A percentile compares a stretch with the other conserved stretches of the same genome.
Evolutionary conservation across 1,140 invertebrate genomes (phyloP).

Genomic region (Spodoptera litura): DNA sequence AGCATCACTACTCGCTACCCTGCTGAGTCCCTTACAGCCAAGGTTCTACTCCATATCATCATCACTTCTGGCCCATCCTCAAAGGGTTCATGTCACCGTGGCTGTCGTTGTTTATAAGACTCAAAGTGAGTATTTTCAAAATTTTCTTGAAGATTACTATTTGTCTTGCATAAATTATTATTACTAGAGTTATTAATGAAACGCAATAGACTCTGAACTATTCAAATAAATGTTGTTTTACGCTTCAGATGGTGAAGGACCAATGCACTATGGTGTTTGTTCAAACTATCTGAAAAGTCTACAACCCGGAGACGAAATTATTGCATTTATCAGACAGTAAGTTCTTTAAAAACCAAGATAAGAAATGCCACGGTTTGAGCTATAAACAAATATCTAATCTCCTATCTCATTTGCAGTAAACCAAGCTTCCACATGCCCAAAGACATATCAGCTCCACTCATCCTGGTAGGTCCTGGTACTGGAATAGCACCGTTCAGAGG

Average conservation of each 20-base stretch:
- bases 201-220: no score
- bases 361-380: background rate
- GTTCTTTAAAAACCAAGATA: background rate
- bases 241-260: slow-evolving; percentile 90
- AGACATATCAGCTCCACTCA: slow-evolving; percentile 93
- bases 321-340: slow-evolving; percentile 94
- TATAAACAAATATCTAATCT: background rate
- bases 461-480: slow-evolving; percentile 97
- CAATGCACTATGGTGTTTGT: slow-evolving; percentile 96
- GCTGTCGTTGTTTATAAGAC: slow-evolving; percentile 96
- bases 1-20: slow-evolving; percentile 93
- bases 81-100: slow-evolving; percentile 96
- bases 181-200: background rate
- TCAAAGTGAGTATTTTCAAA: slow-evolving; percentile 87
- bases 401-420: slow-evolving; percentile 88
- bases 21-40: slow-evolving; percentile 95
- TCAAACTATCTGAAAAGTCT: slow-evolving; percentile 95
- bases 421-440: slow-evolving; percentile 96
- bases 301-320: slow-evolving; percentile 89
- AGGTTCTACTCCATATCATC: slow-evolving; percentile 98
- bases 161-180: background rate
- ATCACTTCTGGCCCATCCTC: slow-evolving; percentile 90
- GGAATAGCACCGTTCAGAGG: slow-evolving; percentile 96
- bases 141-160: background rate
- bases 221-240: background rate